Percentiles rank a stretch among this genome's conserved stretches.
Evolutionary conservation across 2,113 vertebrate species (phyloP).

Genomic region (Acanthochromis polyacanthus): DNA sequence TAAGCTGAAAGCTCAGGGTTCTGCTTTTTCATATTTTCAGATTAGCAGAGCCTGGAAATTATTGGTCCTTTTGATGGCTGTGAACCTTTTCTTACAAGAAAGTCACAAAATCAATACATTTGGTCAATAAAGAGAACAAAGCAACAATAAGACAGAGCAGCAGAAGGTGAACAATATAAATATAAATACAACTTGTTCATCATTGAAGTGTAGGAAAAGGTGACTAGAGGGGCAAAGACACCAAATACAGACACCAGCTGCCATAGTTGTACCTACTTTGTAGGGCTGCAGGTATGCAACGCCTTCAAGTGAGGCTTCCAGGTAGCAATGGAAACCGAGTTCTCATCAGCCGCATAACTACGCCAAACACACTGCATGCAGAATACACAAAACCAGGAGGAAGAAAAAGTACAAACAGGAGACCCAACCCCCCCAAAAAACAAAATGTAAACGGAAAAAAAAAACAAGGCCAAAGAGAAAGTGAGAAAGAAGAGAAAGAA

Average conservation of each 20-base stretch:
- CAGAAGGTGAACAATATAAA: conserved; percentile 49
- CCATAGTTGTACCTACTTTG: conserved; percentile 94
- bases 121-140: conserved; percentile 28
- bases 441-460: conserved; percentile 67
- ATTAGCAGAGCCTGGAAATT: conserved; percentile 58
- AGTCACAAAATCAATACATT: conserved; percentile 17
- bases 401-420: conserved; percentile 51
- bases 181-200: background rate
- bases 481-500: conserved; percentile 70
- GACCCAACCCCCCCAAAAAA: conserved; percentile 56
- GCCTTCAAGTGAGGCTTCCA: conserved; percentile 99
- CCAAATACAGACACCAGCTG: conserved; percentile 84
- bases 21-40: background rate
- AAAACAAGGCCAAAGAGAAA: conserved; percentile 33
- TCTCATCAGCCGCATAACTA: conserved; percentile 98
- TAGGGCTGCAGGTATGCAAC: conserved; percentile 98
- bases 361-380: conserved; percentile 97
- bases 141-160: conserved; percentile 21
- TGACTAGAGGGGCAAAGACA: conserved; percentile 79
- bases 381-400: conserved; percentile 77
- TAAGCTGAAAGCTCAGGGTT: too few relatives aligned
- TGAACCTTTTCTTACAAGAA: conserved; percentile 42
- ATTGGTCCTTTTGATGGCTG: conserved; percentile 63
- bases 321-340: conserved; percentile 98
- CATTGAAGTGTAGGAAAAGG: conserved; percentile 51